A percentile compares a stretch with the other conserved stretches of the same genome.
phyloP scores from a whole-genome alignment of 2,888 invertebrate genomes.

The Macroteleia sp. region DNA sequence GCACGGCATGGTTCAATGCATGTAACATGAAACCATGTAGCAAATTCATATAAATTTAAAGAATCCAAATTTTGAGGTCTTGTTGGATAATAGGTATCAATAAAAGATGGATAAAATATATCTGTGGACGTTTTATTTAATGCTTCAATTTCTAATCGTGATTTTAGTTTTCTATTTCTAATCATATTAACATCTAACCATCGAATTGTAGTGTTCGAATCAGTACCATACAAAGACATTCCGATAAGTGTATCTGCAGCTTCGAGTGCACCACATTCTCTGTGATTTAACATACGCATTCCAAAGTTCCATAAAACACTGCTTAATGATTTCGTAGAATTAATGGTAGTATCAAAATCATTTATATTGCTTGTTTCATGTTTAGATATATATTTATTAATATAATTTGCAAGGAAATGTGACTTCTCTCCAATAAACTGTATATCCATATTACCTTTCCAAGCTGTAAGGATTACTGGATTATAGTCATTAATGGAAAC shows the following conservation, averaged over 20 bases:
- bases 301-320: slow-evolving; percentile 68
- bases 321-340: slow-evolving; percentile 70
- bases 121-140: slow-evolving; percentile 68
- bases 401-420: slow-evolving; percentile 68
- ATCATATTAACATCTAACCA: slow-evolving; percentile 72
- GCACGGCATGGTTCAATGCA: no score
- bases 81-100: slow-evolving; percentile 70
- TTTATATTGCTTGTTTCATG: slow-evolving; percentile 68
- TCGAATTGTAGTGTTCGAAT: slow-evolving; percentile 55
- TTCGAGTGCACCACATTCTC: no score
- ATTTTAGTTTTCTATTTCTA: slow-evolving; percentile 47
- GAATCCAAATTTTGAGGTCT: no score
- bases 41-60: no score
- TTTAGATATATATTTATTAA: slow-evolving; percentile 73
- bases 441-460: no score
- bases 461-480: no score
- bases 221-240: slow-evolving; percentile 44
- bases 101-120: slow-evolving; percentile 69
- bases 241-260: slow-evolving; percentile 47
- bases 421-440: no score
- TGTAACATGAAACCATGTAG: no score
- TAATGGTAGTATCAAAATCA: slow-evolving; percentile 69
- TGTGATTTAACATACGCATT: slow-evolving; percentile 45
- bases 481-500: slow-evolving; percentile 65
- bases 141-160: slow-evolving; percentile 55